Percentiles rank a stretch among this genome's conserved stretches.
Evolutionary conservation across 2,113 vertebrate species (phyloP).

Genomic region (Chaetorhynchus papuensis): DNA sequence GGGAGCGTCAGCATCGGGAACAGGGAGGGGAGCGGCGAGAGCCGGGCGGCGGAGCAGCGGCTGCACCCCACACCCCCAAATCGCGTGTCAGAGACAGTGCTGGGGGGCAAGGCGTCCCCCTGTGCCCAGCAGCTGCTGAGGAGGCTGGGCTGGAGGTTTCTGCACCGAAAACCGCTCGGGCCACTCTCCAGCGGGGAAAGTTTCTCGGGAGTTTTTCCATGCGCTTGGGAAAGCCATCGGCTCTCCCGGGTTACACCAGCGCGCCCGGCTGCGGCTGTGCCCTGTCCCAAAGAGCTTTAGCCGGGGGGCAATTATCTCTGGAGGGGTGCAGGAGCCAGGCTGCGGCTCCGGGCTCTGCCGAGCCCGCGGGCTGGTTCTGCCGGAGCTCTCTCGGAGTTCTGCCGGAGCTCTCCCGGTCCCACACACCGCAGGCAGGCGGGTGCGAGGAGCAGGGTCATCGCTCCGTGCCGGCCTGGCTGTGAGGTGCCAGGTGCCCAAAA

Average conservation of each 20-base stretch:
- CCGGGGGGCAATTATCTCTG: neutral
- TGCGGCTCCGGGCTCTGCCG: neutral
- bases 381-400: neutral
- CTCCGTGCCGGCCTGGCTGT: neutral
- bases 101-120: neutral
- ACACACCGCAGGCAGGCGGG: rapidly evolving
- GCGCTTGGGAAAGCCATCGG: neutral
- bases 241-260: neutral
- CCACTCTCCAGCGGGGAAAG: neutral
- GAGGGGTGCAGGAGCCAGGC: neutral
- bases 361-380: neutral
- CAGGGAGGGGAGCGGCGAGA: neutral
- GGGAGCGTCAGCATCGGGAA: neutral
- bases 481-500: neutral
- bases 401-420: rapidly evolving
- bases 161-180: neutral
- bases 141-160: neutral
- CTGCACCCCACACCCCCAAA: neutral
- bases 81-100: rapidly evolving
- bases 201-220: neutral
- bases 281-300: rapidly evolving
- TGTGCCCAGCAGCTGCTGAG: neutral
- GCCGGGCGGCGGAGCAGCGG: rapidly evolving
- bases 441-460: neutral
- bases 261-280: neutral